These are phyloP conservation scores for Drosophila diplacantha DNA, from an alignment of 2,888 invertebrate species.

Conservation along the genomic window DNA sequence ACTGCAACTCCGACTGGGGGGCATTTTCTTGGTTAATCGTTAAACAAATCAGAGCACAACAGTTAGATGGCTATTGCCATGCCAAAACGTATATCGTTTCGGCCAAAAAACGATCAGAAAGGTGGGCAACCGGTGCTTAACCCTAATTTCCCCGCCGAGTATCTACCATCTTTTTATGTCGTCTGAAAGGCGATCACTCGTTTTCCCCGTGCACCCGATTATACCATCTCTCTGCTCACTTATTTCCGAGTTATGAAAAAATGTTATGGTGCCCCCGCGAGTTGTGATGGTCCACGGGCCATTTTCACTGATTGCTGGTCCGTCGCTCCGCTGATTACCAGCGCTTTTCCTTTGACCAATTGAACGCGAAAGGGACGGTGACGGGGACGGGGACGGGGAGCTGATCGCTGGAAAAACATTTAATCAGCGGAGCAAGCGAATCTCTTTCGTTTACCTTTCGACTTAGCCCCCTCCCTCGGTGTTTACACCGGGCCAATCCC, in stretches of 20 bases:
- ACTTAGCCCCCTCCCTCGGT: conserved; percentile 11
- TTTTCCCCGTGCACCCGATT: conserved; percentile 1
- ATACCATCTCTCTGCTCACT: conserved; percentile 18
- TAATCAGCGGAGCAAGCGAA: conserved; percentile 24
- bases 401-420: conserved; percentile 20
- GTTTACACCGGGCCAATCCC: conserved; percentile 7
- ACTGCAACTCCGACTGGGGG: not conserved
- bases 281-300: conserved; percentile 6
- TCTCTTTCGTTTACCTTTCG: conserved; percentile 29
- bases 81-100: not conserved
- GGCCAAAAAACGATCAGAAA: not conserved
- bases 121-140: not conserved
- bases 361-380: conserved; percentile 17
- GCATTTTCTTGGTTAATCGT: not conserved
- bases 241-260: conserved; percentile 18
- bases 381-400: not conserved
- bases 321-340: conserved; percentile 27
- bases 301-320: conserved; percentile 23
- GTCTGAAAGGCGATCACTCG: not conserved
- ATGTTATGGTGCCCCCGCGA: not conserved
- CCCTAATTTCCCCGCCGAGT: conserved; percentile 1
- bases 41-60: not conserved
- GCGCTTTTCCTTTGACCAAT: conserved; percentile 37
- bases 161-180: conserved; percentile 1
- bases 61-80: not conserved